Base-by-base conservation (phyloP, 2,797 vertebrate genomes). In the Sebastiscus tertius region DNA sequence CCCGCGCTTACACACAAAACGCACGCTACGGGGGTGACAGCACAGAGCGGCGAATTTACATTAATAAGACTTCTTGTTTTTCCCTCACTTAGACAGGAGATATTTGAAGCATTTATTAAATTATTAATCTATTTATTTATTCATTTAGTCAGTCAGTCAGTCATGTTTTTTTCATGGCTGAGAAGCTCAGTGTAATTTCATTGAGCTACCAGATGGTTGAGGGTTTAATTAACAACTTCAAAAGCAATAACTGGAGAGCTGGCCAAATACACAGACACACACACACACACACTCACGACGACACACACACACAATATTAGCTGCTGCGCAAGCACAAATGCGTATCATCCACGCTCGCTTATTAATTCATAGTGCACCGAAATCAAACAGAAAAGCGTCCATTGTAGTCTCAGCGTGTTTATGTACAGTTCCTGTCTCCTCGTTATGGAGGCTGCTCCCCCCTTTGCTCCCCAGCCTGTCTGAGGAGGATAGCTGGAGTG, bases 191-290 rank as follows among this genome's bases (percentile, higher is more conserved):
- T 87, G 91, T 93, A 92, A 93, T 94, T 93, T 91, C 88, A 92
- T 93, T 92, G 90, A 94, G 90, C 86, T 85, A 92, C 89, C 94
- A 96, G 93, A 95, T 94, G 94, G 93, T 89, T 92, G 89, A 92
- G 91, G 89, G 89, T 94, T 95, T 95, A 95, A 95, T 94, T 92
- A 94, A 92, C 87, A 92, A 93, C 93, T 94, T 95, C 92, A 96
- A 93, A 94, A 91, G 92, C 90, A 92, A 91, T 93, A 91, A 90
- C 89, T 89, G 89, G 87, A 88, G 91, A 90, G 86, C 87, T 49
- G 89, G 92, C 89, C 91, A 92, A 89, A 90, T 4, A 78, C 81
- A 82, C 68, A 86, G 4, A 63, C 58, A 78, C 68, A 31, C 74
- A 63, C 58, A 78, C 67, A 26, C 72, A 36, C 74, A 29, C 64